Evolutionary conservation across 2,113 vertebrate species (phyloP), one percentile per base, ranked within the genome.

Genomic region (Dendrocopos noguchii): DNA sequence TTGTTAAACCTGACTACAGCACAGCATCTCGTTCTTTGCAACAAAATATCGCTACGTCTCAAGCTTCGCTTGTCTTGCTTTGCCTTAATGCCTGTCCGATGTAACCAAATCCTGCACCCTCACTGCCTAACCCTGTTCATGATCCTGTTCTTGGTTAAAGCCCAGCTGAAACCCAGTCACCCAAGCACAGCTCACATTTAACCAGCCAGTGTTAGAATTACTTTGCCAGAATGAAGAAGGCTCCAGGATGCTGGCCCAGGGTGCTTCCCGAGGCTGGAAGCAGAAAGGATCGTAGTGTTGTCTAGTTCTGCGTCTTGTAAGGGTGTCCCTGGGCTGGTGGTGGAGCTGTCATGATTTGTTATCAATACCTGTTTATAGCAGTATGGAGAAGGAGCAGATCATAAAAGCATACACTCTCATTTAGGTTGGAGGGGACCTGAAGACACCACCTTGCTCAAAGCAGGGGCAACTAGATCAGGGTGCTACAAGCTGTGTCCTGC

Each of bases 111-210:
- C 52, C 59, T 87, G 34, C n/a, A 56, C 7, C 15, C 27, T 53
- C 0, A 0, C 73, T 65, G 4, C 55, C 46, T 53, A 42, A 34
- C 24, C 46, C 21, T 56, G 25, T 11, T 57, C 6, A 1, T 39
- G 5, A 42, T 44, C 29, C n/a, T 55, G 47, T 46, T 34, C 42
- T 57, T 77, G 42, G 21, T 12, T 84, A 74, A 75, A 71, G 24
- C 56, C 57, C 42, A 67, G 15, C 0, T 67, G 56, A 67, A 87
- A 63, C 8, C 5, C 36, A 44, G 66, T 34, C 36, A 42, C 15
- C 6, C 25, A 75, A 59, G 36, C 20, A 67, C 10, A 72, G 59
- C 50, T 85, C 36, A 15, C 27, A 9, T 57, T 73, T 86, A 84
- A 70, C 16, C 68, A 88, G 28, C 6, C 28, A 27, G 8, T 8